Evolutionary conservation across 2,113 vertebrate species (phyloP).

Genomic region (Tetrao urogallus): DNA sequence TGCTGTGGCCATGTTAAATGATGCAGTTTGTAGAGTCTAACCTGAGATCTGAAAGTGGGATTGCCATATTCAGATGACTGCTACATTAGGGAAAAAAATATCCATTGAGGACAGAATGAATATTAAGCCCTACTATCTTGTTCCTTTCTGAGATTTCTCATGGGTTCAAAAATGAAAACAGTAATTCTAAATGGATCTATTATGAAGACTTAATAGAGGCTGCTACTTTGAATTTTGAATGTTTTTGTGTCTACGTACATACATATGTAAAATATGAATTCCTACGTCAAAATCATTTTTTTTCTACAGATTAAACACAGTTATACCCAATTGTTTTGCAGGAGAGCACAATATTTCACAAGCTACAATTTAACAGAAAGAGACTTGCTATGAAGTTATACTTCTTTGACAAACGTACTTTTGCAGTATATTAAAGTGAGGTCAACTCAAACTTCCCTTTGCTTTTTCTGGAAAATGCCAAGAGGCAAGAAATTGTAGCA

Average conservation of each 20-base stretch:
- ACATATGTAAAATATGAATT: not conserved
- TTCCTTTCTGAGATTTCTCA: not conserved
- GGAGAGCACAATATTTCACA: not conserved
- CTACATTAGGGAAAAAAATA: fast-evolving
- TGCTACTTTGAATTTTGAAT: not conserved
- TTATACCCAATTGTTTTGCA: not conserved
- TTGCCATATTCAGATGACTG: not conserved
- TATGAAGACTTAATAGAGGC: not conserved
- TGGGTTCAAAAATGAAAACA: not conserved
- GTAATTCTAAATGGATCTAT: not conserved
- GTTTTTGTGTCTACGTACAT: not conserved
- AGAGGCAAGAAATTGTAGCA: not conserved
- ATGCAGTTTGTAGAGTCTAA: not conserved
- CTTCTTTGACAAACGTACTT: not conserved
- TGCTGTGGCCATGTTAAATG: not conserved
- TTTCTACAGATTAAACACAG: not conserved
- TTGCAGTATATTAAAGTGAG: not conserved
- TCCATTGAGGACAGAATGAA: not conserved
- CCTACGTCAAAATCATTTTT: not conserved
- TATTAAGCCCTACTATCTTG: not conserved
- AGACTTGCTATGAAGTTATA: not conserved
- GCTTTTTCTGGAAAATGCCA: not conserved
- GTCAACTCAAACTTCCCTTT: not conserved
- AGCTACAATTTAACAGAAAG: not conserved
- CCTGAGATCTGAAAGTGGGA: not conserved